A percentile compares a stretch with the other conserved stretches of the same genome.
These are phyloP conservation scores for Campaea margaritaria DNA, from an alignment of 2,888 invertebrate species.

Conservation along the genomic window DNA sequence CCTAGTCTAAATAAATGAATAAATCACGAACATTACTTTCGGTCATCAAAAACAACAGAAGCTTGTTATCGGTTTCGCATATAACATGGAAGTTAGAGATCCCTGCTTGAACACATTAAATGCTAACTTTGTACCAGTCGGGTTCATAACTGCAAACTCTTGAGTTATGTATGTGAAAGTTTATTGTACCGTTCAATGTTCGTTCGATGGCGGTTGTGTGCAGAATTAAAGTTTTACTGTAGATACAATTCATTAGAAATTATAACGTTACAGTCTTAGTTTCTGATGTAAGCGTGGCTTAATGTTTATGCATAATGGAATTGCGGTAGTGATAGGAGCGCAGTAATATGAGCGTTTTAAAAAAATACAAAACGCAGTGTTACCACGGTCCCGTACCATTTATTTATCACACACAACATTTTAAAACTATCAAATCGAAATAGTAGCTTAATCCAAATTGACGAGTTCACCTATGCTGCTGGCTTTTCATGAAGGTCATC, in stretches of 20 bases:
- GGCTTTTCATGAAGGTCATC: too few species aligned
- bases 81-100: conserved; percentile 1
- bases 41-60: conserved; percentile 9
- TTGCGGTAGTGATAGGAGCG: too few species aligned
- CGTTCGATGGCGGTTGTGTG: conserved; percentile 32
- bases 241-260: conserved; percentile 9
- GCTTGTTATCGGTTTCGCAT: conserved; percentile 27
- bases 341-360: too few species aligned
- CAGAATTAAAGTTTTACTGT: conserved; percentile 27
- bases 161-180: conserved; percentile 28
- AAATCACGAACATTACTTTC: neutral
- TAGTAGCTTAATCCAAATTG: too few species aligned
- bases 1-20: conserved; percentile 3
- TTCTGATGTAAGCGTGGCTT: neutral
- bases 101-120: conserved; percentile 10
- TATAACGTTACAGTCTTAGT: conserved; percentile 8
- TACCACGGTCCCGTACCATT: too few species aligned
- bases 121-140: conserved; percentile 23
- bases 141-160: conserved; percentile 25
- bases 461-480: too few species aligned
- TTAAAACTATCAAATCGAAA: too few species aligned
- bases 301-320: too few species aligned
- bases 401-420: too few species aligned
- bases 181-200: conserved; percentile 31
- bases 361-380: too few species aligned